Conservation (phyloP, 2,113 vertebrate genomes). For the Phaethon lepturus region DNA sequence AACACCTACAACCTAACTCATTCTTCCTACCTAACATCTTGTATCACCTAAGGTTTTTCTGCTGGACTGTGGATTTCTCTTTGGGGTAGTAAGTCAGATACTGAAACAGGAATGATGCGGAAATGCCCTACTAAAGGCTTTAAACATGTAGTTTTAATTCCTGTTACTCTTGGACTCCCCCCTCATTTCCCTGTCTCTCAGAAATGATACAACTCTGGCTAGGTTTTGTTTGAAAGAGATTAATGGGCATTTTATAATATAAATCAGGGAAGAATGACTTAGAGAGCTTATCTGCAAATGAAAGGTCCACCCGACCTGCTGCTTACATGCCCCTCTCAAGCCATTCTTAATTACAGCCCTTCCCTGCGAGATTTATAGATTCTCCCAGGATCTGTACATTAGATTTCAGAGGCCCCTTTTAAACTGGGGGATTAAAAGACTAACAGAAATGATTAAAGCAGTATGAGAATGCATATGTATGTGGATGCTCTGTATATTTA, state of each 20-base stretch:
- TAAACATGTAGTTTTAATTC: background rate
- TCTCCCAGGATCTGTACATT: background rate
- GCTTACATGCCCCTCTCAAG: background rate
- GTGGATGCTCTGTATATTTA: background rate
- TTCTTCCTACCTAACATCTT: background rate
- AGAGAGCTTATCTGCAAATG: slow-evolving; percentile 2
- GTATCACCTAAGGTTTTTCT: background rate
- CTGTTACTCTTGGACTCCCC: background rate
- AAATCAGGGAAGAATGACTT: background rate
- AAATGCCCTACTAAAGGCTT: background rate
- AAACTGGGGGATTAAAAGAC: slow-evolving; percentile 24
- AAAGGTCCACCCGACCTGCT: background rate
- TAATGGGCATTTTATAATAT: background rate
- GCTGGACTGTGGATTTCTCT: background rate
- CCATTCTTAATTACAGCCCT: background rate
- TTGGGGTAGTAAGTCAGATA: background rate
- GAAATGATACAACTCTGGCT: background rate
- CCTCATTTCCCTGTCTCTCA: background rate
- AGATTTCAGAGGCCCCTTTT: background rate
- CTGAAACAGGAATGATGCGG: background rate
- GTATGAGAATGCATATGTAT: background rate
- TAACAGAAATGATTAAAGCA: background rate
- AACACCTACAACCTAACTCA: background rate
- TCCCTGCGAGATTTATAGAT: background rate
- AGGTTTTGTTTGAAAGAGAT: background rate